A percentile compares a stretch with the other conserved stretches of the same genome.
Conservation (phyloP, 2,888 invertebrate genomes). For the Rhagonycha fulva region DNA sequence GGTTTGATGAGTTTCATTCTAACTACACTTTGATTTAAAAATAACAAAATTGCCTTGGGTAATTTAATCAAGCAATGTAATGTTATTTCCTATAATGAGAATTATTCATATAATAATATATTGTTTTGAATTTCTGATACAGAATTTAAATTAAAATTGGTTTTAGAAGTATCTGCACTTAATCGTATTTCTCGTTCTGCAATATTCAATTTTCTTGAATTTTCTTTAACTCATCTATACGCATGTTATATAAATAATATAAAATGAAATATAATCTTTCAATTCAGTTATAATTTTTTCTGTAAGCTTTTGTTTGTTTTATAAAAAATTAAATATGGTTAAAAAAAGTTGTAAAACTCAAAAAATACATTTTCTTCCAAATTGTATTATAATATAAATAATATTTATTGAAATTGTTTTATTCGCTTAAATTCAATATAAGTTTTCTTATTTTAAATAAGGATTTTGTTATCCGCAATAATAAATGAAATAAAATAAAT, state of each 20-base stretch:
- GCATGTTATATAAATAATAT: neutral
- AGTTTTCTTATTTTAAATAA: no score
- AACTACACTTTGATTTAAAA: no score
- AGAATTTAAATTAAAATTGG: neutral
- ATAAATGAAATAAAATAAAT: no score
- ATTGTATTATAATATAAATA: neutral
- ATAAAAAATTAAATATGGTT: neutral
- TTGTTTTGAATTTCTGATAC: neutral
- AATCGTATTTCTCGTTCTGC: neutral
- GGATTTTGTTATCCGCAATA: no score
- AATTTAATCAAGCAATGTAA: no score
- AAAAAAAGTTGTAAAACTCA: neutral
- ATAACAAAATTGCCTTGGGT: no score
- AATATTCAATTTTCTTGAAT: neutral
- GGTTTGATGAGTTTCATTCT: neutral
- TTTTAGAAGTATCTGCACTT: neutral
- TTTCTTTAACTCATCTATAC: neutral
- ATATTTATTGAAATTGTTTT: no score
- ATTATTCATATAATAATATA: neutral
- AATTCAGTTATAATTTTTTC: neutral
- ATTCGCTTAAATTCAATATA: no score
- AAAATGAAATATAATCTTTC: neutral
- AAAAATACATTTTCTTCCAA: neutral
- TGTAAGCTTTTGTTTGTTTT: neutral
- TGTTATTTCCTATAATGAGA: neutral